Evolutionary conservation across 2,113 vertebrate species (phyloP).

Genomic region (Gambusia holbrooki): DNA sequence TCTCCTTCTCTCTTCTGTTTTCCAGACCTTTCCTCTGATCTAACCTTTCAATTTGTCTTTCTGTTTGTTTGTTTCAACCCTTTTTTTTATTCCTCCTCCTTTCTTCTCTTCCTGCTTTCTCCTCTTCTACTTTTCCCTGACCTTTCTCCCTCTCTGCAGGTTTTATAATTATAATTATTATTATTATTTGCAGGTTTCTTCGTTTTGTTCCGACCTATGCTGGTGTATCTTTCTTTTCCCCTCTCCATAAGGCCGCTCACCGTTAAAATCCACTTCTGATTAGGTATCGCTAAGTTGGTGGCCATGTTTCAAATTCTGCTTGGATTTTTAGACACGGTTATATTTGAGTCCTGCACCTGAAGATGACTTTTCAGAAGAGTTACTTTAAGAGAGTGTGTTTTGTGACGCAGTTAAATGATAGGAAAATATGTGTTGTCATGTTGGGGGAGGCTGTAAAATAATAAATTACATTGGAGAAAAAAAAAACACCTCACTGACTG

Average conservation of each 20-base stretch:
- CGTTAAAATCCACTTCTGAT: conserved; percentile 31
- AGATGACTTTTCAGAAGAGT: conserved; percentile 15
- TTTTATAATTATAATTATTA: background rate
- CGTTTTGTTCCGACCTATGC: background rate
- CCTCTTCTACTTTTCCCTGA: conserved; percentile 46
- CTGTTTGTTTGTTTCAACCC: conserved; percentile 45
- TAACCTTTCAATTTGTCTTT: conserved; percentile 43
- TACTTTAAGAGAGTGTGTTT: conserved; percentile 38
- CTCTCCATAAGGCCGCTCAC: conserved; percentile 6
- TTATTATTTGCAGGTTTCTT: background rate
- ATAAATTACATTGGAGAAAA: conserved; percentile 65
- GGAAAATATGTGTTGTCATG: conserved; percentile 59
- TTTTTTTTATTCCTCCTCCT: conserved; percentile 37
- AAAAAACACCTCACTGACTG: conserved; percentile 16
- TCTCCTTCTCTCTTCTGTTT: conserved; percentile 9
- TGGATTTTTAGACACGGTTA: conserved; percentile 26
- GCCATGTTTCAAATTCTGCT: conserved; percentile 31
- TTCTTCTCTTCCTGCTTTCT: conserved; percentile 34
- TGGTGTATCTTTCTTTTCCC: background rate
- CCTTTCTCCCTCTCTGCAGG: conserved; percentile 40
- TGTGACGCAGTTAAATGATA: conserved; percentile 43
- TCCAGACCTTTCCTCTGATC: conserved; percentile 49
- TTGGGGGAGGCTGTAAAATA: conserved; percentile 51
- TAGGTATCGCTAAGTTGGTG: conserved; percentile 16
- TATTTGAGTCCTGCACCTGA: conserved; percentile 7